phyloP scores from a whole-genome alignment of 2,888 invertebrate species.

The Oscheius sp. region DNA sequence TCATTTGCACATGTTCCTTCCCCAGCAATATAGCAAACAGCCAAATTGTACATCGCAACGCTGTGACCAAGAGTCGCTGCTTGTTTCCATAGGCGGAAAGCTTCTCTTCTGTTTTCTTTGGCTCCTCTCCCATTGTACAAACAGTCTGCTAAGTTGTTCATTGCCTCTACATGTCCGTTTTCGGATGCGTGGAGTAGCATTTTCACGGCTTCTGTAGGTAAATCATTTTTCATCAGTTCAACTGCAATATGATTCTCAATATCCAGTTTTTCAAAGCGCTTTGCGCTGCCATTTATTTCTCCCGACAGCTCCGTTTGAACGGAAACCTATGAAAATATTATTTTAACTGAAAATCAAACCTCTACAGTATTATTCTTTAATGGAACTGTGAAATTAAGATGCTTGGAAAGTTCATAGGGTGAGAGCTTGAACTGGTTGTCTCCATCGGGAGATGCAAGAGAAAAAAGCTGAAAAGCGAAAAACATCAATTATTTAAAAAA shows the following conservation, averaged over 20 bases:
- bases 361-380: conserved; percentile 19
- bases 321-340: conserved; percentile 24
- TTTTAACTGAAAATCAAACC: conserved; percentile 9
- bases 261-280: conserved; percentile 36
- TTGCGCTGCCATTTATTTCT: conserved; percentile 26
- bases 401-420: neutral
- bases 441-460: neutral
- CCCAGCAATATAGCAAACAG: conserved; percentile 25
- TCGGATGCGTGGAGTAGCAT: conserved; percentile 30
- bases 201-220: neutral
- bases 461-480: neutral
- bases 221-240: conserved; percentile 20
- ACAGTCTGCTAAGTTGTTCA: conserved; percentile 37
- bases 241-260: conserved; percentile 18
- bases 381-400: neutral
- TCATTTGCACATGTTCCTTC: conserved; percentile 27
- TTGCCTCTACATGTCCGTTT: conserved; percentile 31
- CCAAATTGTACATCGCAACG: conserved; percentile 30
- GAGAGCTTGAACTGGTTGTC: neutral
- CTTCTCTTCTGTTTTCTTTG: conserved; percentile 31
- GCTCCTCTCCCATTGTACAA: conserved; percentile 32
- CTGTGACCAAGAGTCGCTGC: conserved; percentile 29
- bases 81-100: conserved; percentile 19
- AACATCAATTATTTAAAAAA: neutral
- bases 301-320: conserved; percentile 32